Conservation (phyloP, 2,888 invertebrate genomes). For the Leptopilina drosophilae region DNA sequence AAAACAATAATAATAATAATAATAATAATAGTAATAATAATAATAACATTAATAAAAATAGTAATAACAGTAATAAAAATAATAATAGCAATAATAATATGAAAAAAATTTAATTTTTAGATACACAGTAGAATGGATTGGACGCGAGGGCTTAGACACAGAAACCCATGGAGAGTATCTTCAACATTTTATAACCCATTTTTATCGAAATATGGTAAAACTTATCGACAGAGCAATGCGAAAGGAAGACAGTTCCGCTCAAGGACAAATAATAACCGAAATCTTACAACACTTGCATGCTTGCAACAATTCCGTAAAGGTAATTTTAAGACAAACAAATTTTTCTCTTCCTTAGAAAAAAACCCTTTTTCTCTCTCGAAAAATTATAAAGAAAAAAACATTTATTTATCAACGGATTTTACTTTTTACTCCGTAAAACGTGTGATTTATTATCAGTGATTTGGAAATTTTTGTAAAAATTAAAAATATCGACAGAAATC, state of each 20-base stretch:
- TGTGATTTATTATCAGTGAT: too few species aligned
- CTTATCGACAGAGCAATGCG: conserved; percentile 96
- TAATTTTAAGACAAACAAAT: conserved; percentile 61
- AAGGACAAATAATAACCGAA: conserved; percentile 95
- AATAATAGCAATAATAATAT: too few species aligned
- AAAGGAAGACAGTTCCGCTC: conserved; percentile 95
- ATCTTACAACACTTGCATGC: conserved; percentile 96
- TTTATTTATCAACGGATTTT: too few species aligned
- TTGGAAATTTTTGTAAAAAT: neutral
- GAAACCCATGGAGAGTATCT: conserved; percentile 96
- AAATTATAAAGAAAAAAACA: too few species aligned
- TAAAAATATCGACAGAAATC: too few species aligned
- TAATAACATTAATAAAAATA: too few species aligned
- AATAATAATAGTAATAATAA: too few species aligned
- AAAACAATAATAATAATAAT: too few species aligned
- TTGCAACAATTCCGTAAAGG: conserved; percentile 94
- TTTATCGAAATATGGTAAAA: conserved; percentile 94
- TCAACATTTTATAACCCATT: conserved; percentile 95
- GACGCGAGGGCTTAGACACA: conserved; percentile 93
- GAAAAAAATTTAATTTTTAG: conserved; percentile 76
- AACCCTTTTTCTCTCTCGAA: too few species aligned
- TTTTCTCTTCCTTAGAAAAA: neutral
- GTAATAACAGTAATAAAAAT: too few species aligned
- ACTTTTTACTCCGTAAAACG: too few species aligned
- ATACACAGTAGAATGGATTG: conserved; percentile 98